These are phyloP conservation scores for Patiria pectinifera DNA, from an alignment of 53 echinoderm and acorn worm genomes.

Conservation along the genomic window DNA sequence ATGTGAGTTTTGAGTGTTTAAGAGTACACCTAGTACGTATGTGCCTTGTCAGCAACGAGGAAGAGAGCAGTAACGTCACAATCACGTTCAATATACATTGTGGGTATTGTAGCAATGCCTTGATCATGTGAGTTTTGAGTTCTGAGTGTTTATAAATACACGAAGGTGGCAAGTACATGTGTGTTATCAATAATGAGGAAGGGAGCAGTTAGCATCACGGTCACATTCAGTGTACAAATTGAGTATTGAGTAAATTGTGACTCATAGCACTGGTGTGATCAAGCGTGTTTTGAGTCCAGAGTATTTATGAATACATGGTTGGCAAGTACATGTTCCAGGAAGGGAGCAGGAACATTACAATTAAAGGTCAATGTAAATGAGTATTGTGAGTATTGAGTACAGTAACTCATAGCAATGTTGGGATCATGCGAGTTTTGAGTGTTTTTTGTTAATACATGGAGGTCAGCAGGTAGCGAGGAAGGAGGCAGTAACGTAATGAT, in stretches of 20 bases:
- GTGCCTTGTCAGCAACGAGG: too few species aligned
- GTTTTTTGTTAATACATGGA: too few species aligned
- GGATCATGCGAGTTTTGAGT: not conserved
- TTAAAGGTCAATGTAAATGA: too few species aligned
- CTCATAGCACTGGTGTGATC: not conserved
- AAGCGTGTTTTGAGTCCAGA: not conserved
- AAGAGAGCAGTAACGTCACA: constrained; percentile 55
- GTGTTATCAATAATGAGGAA: too few species aligned
- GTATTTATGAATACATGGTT: not conserved
- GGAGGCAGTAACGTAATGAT: constrained; percentile 60
- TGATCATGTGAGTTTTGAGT: not conserved
- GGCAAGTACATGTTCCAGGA: too few species aligned
- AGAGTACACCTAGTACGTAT: not conserved
- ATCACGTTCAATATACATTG: constrained; percentile 78
- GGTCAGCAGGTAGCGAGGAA: too few species aligned
- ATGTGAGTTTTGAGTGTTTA: not conserved
- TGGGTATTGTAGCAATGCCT: constrained; percentile 60
- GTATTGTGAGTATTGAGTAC: too few species aligned
- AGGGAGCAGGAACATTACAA: too few species aligned
- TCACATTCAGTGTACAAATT: constrained; percentile 77
- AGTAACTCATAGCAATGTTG: too few species aligned
- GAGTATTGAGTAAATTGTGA: constrained; percentile 51
- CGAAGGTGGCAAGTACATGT: too few species aligned
- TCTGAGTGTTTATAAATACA: too few species aligned
- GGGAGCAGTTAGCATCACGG: constrained; percentile 60